Evolutionary conservation across 2,797 vertebrate species (phyloP).

Genomic region (Bucorvus abyssinicus): DNA sequence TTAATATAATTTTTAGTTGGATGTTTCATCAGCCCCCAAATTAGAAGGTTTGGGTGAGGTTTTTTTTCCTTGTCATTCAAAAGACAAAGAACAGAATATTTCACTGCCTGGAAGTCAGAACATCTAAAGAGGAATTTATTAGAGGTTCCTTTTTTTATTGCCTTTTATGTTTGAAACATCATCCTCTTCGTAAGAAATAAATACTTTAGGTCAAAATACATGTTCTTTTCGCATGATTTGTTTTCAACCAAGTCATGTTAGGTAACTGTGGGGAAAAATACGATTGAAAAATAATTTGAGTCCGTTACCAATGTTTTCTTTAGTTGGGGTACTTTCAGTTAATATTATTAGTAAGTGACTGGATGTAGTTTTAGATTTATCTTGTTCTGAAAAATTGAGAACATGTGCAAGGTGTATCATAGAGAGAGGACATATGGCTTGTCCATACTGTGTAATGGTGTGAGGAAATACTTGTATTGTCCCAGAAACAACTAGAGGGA

Average conservation of each 20-base stretch:
- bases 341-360: neutral
- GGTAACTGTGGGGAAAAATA: neutral
- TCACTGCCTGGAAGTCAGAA: neutral
- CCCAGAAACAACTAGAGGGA: neutral
- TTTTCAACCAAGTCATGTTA: neutral
- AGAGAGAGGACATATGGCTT: neutral
- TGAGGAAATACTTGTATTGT: neutral
- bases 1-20: neutral
- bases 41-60: rapidly evolving
- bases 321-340: neutral
- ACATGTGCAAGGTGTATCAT: rapidly evolving
- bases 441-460: neutral
- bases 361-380: neutral
- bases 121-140: rapidly evolving
- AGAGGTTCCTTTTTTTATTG: neutral
- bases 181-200: neutral
- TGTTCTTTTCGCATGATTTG: neutral
- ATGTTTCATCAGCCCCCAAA: rapidly evolving
- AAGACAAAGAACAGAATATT: neutral
- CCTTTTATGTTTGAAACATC: neutral
- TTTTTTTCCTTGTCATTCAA: neutral
- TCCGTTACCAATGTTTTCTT: neutral
- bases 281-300: neutral
- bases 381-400: neutral
- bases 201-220: neutral